These are phyloP conservation scores for Isaurus tuberculatus DNA, from an alignment of 92 coral and sea anemone genomes.

Conservation along the genomic window DNA sequence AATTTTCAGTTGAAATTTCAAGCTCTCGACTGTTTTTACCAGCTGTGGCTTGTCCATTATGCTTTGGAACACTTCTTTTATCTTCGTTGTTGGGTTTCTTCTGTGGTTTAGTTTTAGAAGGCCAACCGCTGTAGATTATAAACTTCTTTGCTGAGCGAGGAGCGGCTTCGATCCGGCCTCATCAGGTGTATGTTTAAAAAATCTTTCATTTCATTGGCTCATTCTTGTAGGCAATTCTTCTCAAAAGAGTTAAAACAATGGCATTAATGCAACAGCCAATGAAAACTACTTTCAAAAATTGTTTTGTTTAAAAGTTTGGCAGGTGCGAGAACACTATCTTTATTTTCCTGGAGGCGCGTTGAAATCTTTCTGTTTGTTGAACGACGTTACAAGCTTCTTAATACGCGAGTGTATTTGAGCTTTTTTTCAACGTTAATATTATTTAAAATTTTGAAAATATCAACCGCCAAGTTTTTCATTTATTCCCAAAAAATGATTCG, in stretches of 20 bases:
- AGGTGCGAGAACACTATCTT: slow-evolving; percentile 31
- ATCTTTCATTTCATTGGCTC: slow-evolving; percentile 46
- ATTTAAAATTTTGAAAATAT: not conserved
- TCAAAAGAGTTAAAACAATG: slow-evolving; percentile 29
- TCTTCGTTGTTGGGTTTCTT: not conserved
- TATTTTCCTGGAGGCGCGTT: slow-evolving; percentile 24
- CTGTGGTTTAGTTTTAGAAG: slow-evolving; percentile 25
- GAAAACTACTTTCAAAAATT: slow-evolving; percentile 11
- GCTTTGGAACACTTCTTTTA: not conserved
- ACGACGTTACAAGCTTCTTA: not conserved
- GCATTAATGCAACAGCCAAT: slow-evolving; percentile 36
- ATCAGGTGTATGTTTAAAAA: slow-evolving; percentile 25
- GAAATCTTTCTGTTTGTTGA: slow-evolving; percentile 16
- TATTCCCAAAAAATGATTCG: not conserved
- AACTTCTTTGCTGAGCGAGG: slow-evolving; percentile 37
- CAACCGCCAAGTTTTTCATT: not conserved
- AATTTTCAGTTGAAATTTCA: slow-evolving; percentile 91
- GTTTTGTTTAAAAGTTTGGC: slow-evolving; percentile 35
- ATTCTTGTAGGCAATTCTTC: slow-evolving; percentile 26
- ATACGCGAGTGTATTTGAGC: not conserved
- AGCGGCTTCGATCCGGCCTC: slow-evolving; percentile 33
- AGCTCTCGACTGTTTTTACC: slow-evolving; percentile 92
- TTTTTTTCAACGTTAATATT: not conserved
- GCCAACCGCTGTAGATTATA: not conserved
- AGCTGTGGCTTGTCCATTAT: slow-evolving; percentile 92